Conservation (phyloP, 1,140 invertebrate genomes). For the Agrypnia vestita region DNA sequence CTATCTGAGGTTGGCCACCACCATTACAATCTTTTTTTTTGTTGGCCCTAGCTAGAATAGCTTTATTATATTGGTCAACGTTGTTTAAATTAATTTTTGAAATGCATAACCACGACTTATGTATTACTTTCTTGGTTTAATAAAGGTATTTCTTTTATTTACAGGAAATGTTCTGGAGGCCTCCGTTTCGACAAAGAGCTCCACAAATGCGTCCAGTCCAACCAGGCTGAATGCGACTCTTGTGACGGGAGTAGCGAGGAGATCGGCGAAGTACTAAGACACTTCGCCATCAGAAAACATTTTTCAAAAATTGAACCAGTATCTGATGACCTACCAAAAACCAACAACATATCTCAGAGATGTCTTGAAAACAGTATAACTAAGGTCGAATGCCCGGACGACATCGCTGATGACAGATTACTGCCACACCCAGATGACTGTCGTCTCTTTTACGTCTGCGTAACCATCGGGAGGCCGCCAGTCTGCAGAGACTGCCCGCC, state of each 20-base stretch:
- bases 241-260: conserved; percentile 21
- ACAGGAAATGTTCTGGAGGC: no score
- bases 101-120: no score
- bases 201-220: not conserved
- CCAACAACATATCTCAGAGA: conserved; percentile 55
- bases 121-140: no score
- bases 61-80: no score
- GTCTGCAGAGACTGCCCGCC: conserved; percentile 64
- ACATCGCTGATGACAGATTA: conserved; percentile 53
- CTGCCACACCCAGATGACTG: conserved; percentile 62
- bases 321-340: not conserved
- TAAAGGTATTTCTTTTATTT: no score
- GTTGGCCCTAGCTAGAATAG: no score
- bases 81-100: no score
- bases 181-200: not conserved
- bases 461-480: conserved; percentile 46
- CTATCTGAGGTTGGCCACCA: no score
- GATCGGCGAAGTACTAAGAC: conserved; percentile 3
- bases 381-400: conserved; percentile 34
- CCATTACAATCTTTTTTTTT: no score
- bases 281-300: not conserved
- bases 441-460: conserved; percentile 63
- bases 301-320: no score
- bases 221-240: not conserved
- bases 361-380: conserved; percentile 55